phyloP scores from a whole-genome alignment of 2,888 invertebrate species.

The Cremastinae sp. region DNA sequence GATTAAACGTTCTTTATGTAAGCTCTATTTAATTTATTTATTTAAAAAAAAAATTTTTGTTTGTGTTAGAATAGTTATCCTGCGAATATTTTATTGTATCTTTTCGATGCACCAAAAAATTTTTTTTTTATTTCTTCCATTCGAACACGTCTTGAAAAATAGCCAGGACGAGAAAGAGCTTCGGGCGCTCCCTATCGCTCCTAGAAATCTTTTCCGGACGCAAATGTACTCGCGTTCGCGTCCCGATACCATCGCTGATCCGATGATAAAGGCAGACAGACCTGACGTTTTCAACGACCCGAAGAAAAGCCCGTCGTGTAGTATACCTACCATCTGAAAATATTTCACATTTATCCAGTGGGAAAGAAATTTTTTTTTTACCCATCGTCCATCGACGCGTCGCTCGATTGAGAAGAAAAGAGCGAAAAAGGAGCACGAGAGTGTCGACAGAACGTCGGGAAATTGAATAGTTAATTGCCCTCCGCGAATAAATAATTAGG shows the following conservation, averaged over 20 bases:
- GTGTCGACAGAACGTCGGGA: too few species aligned
- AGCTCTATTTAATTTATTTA: too few species aligned
- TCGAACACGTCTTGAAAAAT: conserved; percentile 38
- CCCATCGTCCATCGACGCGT: background rate
- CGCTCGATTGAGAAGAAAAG: background rate
- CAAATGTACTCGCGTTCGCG: conserved; percentile 22
- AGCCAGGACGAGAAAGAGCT: conserved; percentile 2
- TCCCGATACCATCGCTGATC: conserved; percentile 34
- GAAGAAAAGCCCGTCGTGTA: conserved; percentile 1
- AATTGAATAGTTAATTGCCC: too few species aligned
- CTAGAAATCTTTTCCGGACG: background rate
- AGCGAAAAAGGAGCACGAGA: background rate
- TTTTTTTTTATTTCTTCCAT: background rate
- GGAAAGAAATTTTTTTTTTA: background rate
- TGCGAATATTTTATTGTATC: too few species aligned
- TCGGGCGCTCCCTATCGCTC: background rate
- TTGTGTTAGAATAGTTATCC: too few species aligned
- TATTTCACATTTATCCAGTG: background rate
- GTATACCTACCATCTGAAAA: background rate
- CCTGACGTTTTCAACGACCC: background rate
- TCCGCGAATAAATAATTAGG: too few species aligned
- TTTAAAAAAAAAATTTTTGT: too few species aligned
- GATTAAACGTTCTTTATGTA: too few species aligned
- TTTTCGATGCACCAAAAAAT: conserved; percentile 11
- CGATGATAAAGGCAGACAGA: conserved; percentile 14